A percentile compares a stretch with the other conserved stretches of the same genome.
These are phyloP conservation scores for Eupleurogrammus muticus DNA, from an alignment of 2,797 vertebrate genomes.

Conservation along the genomic window DNA sequence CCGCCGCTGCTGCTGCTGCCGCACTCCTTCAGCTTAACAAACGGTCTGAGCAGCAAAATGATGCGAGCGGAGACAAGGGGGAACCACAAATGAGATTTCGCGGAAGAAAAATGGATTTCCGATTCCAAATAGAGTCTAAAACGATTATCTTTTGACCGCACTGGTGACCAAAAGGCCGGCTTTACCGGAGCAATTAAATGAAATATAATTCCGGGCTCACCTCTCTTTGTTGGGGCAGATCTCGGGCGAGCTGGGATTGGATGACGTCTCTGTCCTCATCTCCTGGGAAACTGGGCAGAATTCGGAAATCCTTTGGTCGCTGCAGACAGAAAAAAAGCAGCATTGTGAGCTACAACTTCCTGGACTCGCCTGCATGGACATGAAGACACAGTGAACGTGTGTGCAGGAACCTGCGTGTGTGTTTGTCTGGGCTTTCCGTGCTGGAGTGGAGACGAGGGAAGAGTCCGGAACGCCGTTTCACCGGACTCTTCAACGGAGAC, in stretches of 20 bases:
- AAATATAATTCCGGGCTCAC: slow-evolving; percentile 71
- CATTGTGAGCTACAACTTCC: not conserved
- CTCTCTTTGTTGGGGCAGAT: slow-evolving; percentile 95
- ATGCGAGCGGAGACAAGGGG: not conserved
- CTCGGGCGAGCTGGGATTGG: slow-evolving; percentile 98
- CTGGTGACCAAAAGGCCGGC: not conserved
- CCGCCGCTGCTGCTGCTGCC: slow-evolving; percentile 73
- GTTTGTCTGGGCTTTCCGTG: slow-evolving; percentile 89
- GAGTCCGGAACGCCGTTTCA: slow-evolving; percentile 94
- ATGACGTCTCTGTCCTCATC: slow-evolving; percentile 91
- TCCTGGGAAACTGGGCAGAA: slow-evolving; percentile 90
- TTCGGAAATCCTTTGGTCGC: slow-evolving; percentile 89
- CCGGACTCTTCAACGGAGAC: slow-evolving; percentile 94
- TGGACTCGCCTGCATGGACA: not conserved
- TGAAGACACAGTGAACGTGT: not conserved
- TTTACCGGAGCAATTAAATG: no score
- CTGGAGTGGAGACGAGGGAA: slow-evolving; percentile 95
- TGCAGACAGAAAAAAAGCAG: slow-evolving; percentile 68
- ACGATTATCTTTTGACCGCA: not conserved
- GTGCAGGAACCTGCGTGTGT: slow-evolving; percentile 83
- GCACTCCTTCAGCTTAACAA: slow-evolving; percentile 92
- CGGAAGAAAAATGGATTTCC: not conserved
- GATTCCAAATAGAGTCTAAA: not conserved
- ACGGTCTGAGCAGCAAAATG: slow-evolving; percentile 80
- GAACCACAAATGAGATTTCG: not conserved